Evolutionary conservation across 2,113 vertebrate genomes (phyloP).

Genomic region (Isurus oxyrinchus): DNA sequence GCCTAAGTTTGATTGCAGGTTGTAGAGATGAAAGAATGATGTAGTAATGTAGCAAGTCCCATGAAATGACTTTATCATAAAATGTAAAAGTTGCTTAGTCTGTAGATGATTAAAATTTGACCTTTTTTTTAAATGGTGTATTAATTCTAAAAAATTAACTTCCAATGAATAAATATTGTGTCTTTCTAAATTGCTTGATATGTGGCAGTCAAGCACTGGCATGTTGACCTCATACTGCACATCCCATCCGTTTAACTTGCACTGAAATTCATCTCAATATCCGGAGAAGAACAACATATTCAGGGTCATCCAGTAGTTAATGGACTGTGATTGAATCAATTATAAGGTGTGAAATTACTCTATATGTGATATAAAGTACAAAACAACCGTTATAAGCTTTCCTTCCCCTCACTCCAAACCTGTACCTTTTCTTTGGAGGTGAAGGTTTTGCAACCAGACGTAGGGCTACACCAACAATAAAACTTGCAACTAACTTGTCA

Average conservation of each 20-base stretch:
- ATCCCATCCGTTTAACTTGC: not conserved
- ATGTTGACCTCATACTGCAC: not conserved
- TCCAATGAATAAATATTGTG: not conserved
- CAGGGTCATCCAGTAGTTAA: not conserved
- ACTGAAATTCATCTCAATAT: constrained; percentile 24
- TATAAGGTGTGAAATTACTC: constrained; percentile 5
- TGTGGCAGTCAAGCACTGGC: not conserved
- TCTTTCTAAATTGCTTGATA: not conserved
- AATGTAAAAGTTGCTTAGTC: not conserved
- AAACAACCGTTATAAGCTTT: not conserved
- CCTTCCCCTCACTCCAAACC: not conserved
- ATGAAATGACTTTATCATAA: not conserved
- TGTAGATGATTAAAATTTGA: not conserved
- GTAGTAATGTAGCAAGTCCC: not conserved
- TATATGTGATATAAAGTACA: not conserved
- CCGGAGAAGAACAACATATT: not conserved
- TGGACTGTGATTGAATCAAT: not conserved
- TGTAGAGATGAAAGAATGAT: not conserved
- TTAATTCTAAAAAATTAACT: not conserved
- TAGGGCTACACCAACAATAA: not conserved
- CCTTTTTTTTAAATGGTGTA: not conserved
- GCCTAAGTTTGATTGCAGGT: not conserved
- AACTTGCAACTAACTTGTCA: not conserved
- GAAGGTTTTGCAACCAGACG: not conserved
- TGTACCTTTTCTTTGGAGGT: not conserved